Percentiles rank a stretch among this genome's conserved stretches.
phyloP scores from a whole-genome alignment of 2,888 invertebrate species.

The Heliconius sara region DNA sequence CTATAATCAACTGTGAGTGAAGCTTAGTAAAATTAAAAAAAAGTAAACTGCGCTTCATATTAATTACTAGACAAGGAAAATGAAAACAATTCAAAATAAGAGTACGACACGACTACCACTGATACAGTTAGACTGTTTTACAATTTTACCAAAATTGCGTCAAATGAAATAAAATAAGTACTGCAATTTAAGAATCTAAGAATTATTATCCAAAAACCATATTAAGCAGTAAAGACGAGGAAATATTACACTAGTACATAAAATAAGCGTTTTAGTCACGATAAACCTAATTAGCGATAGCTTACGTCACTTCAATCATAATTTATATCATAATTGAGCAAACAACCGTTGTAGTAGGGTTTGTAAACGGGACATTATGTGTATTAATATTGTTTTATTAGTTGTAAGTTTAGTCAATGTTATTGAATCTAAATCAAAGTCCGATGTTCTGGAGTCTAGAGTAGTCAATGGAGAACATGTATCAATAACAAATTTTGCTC shows the following conservation, averaged over 20 bases:
- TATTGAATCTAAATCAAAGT: background rate
- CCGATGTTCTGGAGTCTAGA: slow-evolving; percentile 42
- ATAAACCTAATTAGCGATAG: slow-evolving; percentile 5
- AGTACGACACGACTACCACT: background rate
- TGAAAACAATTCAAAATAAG: too few relatives aligned
- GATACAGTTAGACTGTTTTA: background rate
- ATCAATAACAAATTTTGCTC: slow-evolving; percentile 50
- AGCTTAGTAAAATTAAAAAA: background rate
- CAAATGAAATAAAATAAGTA: background rate
- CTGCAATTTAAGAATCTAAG: background rate
- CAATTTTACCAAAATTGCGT: background rate
- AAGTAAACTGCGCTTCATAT: background rate
- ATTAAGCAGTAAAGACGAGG: background rate
- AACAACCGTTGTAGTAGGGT: background rate
- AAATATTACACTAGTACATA: background rate
- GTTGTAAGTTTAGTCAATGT: background rate
- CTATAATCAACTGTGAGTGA: background rate
- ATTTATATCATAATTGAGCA: background rate
- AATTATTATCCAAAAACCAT: background rate
- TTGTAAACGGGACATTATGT: background rate
- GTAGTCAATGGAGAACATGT: slow-evolving; percentile 48
- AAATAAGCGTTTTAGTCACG: background rate
- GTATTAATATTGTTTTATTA: slow-evolving; percentile 12
- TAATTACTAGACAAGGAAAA: too few relatives aligned
- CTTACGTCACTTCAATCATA: background rate